phyloP scores from a whole-genome alignment of 2,888 invertebrate genomes.

The Hedya salicella region DNA sequence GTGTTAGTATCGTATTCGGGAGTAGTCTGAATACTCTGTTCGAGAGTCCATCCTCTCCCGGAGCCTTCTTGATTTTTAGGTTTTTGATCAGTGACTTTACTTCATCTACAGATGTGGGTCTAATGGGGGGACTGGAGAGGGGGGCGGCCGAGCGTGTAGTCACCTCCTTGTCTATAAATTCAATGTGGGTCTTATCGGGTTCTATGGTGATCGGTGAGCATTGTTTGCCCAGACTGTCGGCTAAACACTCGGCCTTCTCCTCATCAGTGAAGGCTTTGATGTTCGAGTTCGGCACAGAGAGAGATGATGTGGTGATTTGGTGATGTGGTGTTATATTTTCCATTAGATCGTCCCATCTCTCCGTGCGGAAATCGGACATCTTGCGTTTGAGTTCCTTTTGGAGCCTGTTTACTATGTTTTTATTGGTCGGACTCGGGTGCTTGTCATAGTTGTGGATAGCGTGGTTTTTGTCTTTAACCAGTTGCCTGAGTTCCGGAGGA shows the following conservation, averaged over 20 bases:
- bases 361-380: neutral
- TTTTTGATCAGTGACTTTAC: neutral
- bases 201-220: neutral
- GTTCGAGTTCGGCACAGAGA: too few relatives aligned
- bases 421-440: neutral
- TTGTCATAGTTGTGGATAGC: neutral
- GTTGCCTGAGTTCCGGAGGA: neutral
- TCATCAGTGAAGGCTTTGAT: neutral
- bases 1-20: neutral
- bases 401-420: neutral
- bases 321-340: neutral
- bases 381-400: neutral
- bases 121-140: neutral
- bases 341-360: neutral
- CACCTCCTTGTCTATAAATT: too few relatives aligned
- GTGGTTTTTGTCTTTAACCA: neutral
- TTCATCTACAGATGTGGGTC: neutral
- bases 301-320: neutral
- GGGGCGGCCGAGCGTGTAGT: too few relatives aligned
- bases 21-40: conserved; percentile 28
- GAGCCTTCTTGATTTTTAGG: conserved; percentile 30
- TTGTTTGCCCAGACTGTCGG: neutral
- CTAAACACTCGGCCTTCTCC: neutral
- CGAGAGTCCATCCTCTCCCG: conserved; percentile 40
- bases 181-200: neutral